Base-by-base conservation (phyloP, 2,113 vertebrate genomes). In the Tachycineta bicolor region DNA sequence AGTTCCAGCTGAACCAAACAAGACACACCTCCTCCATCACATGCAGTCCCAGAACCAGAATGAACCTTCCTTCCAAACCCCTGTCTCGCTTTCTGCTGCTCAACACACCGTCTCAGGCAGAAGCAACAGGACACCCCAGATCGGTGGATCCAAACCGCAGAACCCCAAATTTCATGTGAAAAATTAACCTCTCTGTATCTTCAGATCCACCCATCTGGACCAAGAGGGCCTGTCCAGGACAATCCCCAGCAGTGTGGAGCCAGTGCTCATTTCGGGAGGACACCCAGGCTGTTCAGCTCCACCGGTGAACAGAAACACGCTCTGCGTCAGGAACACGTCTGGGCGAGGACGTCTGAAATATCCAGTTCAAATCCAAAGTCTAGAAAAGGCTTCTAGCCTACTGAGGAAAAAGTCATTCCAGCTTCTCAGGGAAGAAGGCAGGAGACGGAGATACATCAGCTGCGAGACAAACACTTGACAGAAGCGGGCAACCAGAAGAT, bases 151-250 rank as follows among this genome's bases (percentile, higher is more conserved):
- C 47, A 84, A 93, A 67, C 52, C 68, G 94, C 50, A 96, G 82
- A 87, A 85, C 6, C 16, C 9, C 50, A 83, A 37, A 79, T 74
- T 93, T 90, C 41, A 1, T 14, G 47, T 12, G 41, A 95, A 73
- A 87, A 96, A 96, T 37, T 67, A 69, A 90, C 49, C 44, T 78
- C 69, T 80, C 74, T 95, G 90, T 85, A 87, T 84, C 80, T 96
- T 95, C 91, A 96, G 84, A 96, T 79, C 87, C 91, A 94, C 77
- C 68, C 73, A 83, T 78, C 68, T 59, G 70, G 34, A 79, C 50
- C 53, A 91, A 75, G 4, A 47, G 59, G 43, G 49, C 58, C 43
- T 87, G 44, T 77, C 29, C 37, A 75, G 55, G 59, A 69, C 73
- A 75, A 59, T 26, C 8, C n/a, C 62, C 83, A 75, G 59, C 34